Base-by-base conservation (phyloP, 2,888 invertebrate species). In the Apoderus coryli region DNA sequence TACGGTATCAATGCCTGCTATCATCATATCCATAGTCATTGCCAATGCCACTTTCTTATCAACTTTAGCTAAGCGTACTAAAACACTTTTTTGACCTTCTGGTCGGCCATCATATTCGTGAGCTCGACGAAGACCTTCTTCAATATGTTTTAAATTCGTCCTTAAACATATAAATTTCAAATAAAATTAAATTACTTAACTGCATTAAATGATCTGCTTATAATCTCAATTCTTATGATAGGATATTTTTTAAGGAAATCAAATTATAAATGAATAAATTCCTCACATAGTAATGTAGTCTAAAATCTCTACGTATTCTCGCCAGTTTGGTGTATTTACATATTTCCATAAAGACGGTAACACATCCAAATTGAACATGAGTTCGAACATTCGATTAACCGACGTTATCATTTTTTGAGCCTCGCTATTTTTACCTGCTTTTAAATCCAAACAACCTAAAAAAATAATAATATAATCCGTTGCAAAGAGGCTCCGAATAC, bases 1-100 rank as follows among this genome's bases (percentile, higher is more conserved):
- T 56, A 82, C 77, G 31, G 78, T 77, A 49, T 80, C 79, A 22
- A 76, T 65, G 32, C 78, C 78, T 25, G 75, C 77, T 26, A 69
- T 56, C 14, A 79, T 45, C 69, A 78, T 69, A 49, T 79, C 79
- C 41, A 70, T 63, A 1, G 72, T 72, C 69, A 77, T 75, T 41
- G 71, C 64, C 14, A 67, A 47, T 1, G 77, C 78, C 6, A 73
- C 63, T 44, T 60, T 61, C 33, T 66, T 64, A 44, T 76, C 70
- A 11, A 69, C 61, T 4, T 61, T 61, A n/a, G 73, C 50, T 14
- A 79, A 48, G 43, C 69, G 70, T 49, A 77, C 72, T 34, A 78
- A 55, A 11, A 78, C 61, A 47, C 76, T 76, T 35, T 63, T 59
- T n/a, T 63, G 60, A 39, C 63, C 56, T 10, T 63, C 58, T 13